A percentile compares a stretch with the other conserved stretches of the same genome.
Conservation (phyloP, 2,113 vertebrate genomes). For the Stomatorhinus ivindoensis region DNA sequence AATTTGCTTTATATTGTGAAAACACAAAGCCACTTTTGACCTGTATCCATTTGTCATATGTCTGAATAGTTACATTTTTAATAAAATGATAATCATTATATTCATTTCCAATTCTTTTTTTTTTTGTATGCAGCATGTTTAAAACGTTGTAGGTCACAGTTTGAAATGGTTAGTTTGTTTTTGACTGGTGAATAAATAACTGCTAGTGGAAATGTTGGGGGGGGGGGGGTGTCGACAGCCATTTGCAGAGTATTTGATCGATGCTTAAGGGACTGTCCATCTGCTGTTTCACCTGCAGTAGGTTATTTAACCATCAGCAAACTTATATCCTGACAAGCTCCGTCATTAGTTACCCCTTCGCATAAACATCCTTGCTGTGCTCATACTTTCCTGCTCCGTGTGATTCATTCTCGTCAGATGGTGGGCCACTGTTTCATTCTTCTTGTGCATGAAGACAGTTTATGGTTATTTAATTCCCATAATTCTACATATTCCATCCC, state of each 20-base stretch:
- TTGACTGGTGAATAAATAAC: not conserved
- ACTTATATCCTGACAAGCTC: conserved; percentile 29
- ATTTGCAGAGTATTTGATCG: conserved; percentile 33
- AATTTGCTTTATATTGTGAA: not conserved
- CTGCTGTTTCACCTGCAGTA: conserved; percentile 43
- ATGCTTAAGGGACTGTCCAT: conserved; percentile 36
- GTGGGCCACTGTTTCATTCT: conserved; percentile 29
- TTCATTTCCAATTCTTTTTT: too few relatives aligned
- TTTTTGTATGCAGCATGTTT: not conserved
- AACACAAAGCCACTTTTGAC: not conserved
- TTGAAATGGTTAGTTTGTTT: conserved; percentile 11
- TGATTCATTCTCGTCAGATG: conserved; percentile 30
- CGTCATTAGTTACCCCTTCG: conserved; percentile 33
- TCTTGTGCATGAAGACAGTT: conserved; percentile 29
- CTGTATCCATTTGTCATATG: not conserved
- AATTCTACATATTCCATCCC: not conserved
- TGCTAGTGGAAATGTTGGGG: conserved; percentile 8
- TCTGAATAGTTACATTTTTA: not conserved
- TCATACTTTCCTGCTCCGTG: conserved; percentile 20
- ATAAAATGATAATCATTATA: not conserved
- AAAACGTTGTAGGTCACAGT: not conserved
- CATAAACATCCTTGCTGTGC: conserved; percentile 29
- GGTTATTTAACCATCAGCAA: conserved; percentile 47
- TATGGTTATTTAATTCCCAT: conserved; percentile 13
- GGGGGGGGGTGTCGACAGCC: conserved; percentile 11